Evolutionary conservation across 2,888 invertebrate species (phyloP).

Genomic region (Orgyia antiqua): DNA sequence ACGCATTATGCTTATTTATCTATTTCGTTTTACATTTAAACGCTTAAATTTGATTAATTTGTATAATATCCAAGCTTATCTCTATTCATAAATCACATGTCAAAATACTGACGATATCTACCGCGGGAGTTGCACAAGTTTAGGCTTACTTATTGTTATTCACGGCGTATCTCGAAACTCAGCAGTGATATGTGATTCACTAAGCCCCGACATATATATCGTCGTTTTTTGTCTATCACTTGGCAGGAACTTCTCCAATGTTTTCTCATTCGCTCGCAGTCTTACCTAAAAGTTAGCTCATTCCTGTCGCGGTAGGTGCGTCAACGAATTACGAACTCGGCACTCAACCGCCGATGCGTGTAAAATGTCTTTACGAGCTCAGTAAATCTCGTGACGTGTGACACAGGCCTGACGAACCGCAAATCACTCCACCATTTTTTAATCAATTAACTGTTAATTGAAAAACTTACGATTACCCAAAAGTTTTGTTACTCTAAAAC

Average conservation of each 20-base stretch:
- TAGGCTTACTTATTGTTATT: constrained; percentile 49
- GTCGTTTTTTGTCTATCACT: constrained; percentile 63
- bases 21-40: too few relatives aligned
- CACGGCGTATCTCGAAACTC: constrained; percentile 51
- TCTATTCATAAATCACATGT: constrained; percentile 38
- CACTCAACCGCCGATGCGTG: constrained; percentile 67
- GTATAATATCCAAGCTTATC: constrained; percentile 37
- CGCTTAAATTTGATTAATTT: too few relatives aligned
- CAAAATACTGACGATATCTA: constrained; percentile 40
- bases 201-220: constrained; percentile 57
- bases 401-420: constrained; percentile 27
- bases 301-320: constrained; percentile 61
- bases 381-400: constrained; percentile 51
- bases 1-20: too few relatives aligned
- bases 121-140: constrained; percentile 40
- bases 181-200: constrained; percentile 52
- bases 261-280: constrained; percentile 66
- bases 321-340: constrained; percentile 56
- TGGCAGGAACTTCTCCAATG: constrained; percentile 63
- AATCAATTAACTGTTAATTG: constrained; percentile 70
- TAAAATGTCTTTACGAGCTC: constrained; percentile 64
- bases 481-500: constrained; percentile 29
- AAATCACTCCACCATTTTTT: constrained; percentile 33
- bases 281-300: constrained; percentile 64
- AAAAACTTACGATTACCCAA: constrained; percentile 52